Conservation (phyloP, 2,113 vertebrate species). For the Hippocampus mohnikei region DNA sequence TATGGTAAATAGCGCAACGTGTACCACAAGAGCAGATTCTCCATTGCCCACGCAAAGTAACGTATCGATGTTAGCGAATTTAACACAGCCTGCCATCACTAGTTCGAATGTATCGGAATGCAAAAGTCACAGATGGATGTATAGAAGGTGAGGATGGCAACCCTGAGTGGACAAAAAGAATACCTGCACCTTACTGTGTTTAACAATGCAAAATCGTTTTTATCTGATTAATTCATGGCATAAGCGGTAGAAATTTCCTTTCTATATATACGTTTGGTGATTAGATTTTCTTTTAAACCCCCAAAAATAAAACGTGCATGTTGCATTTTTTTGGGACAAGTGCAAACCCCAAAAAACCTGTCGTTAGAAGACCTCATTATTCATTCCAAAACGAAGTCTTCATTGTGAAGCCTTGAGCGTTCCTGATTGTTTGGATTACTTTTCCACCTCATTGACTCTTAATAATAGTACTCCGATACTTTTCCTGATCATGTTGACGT, state of each 20-base stretch:
- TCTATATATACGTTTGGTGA: too few relatives aligned
- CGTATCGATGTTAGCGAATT: too few relatives aligned
- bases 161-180: too few relatives aligned
- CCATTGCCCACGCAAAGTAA: too few relatives aligned
- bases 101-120: too few relatives aligned
- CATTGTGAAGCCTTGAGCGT: neutral
- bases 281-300: neutral
- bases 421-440: slow-evolving; percentile 3
- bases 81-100: too few relatives aligned
- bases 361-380: neutral
- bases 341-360: neutral
- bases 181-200: neutral
- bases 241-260: neutral
- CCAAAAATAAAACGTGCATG: neutral
- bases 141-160: neutral
- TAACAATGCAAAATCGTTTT: neutral
- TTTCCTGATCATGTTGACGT: neutral
- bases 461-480: slow-evolving; percentile 2
- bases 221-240: neutral
- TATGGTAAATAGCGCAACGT: too few relatives aligned
- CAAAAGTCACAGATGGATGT: too few relatives aligned
- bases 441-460: slow-evolving; percentile 12
- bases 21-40: too few relatives aligned
- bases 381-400: neutral
- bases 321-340: neutral